Percentiles rank a stretch among this genome's conserved stretches.
phyloP scores from a whole-genome alignment of 2,113 vertebrate species.

The Tichodroma muraria region DNA sequence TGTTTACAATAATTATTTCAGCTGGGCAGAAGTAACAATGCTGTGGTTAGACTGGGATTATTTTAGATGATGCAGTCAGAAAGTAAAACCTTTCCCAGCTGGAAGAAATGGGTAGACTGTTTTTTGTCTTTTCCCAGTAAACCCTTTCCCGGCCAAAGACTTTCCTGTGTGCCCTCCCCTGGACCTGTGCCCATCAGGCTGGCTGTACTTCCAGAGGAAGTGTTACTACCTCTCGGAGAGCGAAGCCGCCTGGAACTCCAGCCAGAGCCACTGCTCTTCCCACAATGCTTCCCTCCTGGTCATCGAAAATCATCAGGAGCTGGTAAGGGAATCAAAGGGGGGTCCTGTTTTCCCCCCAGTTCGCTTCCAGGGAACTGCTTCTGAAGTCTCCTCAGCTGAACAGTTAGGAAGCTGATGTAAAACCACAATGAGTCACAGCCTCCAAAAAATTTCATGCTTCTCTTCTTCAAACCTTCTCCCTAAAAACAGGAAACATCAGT shows the following conservation, averaged over 20 bases:
- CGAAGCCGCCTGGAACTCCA: conserved; percentile 10
- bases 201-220: conserved; percentile 43
- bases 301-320: not conserved
- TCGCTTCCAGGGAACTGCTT: not conserved
- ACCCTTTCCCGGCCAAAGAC: not conserved
- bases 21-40: not conserved
- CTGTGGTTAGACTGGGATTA: not conserved
- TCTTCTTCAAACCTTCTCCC: too few relatives aligned
- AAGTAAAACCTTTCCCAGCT: not conserved
- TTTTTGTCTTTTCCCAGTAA: not conserved
- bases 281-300: conserved; percentile 33
- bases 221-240: conserved; percentile 17
- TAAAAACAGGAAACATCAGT: not conserved
- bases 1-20: not conserved
- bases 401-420: not conserved
- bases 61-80: not conserved
- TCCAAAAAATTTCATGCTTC: not conserved
- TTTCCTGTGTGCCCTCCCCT: not conserved
- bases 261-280: not conserved
- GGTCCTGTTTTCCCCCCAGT: not conserved
- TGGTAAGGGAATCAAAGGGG: not conserved
- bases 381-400: not conserved
- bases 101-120: not conserved
- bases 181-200: conserved; percentile 35
- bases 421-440: not conserved